A percentile compares a stretch with the other conserved stretches of the same genome.
Conservation (phyloP, 2,113 vertebrate genomes). For the Perognathus longimembris region DNA sequence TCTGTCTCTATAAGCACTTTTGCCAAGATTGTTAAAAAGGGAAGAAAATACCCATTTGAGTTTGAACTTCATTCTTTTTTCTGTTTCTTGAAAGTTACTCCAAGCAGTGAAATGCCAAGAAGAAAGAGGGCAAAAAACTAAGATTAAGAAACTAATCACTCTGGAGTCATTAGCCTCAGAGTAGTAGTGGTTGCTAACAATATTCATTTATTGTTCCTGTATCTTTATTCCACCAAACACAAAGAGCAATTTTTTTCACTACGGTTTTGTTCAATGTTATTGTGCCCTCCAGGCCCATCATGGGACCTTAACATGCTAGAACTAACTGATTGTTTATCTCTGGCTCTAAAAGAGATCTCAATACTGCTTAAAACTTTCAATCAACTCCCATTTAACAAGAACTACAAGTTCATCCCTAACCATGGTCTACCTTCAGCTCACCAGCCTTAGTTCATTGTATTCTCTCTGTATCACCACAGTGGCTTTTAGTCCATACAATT, state of each 20-base stretch:
- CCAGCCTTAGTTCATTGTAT: neutral
- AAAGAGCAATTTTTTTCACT: conserved; percentile 38
- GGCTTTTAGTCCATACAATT: neutral
- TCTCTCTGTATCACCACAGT: neutral
- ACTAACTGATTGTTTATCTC: neutral
- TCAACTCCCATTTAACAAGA: neutral
- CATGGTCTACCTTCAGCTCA: neutral
- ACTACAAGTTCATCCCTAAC: neutral
- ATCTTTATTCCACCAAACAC: neutral
- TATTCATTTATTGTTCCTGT: conserved; percentile 23
- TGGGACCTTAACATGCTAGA: neutral
- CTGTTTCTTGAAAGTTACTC: conserved; percentile 40
- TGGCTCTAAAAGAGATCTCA: neutral
- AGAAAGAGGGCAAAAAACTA: neutral
- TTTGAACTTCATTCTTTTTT: conserved; percentile 48
- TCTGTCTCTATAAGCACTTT: conserved; percentile 48
- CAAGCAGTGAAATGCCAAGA: conserved; percentile 32
- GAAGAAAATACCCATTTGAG: conserved; percentile 31
- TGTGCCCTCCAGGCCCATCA: neutral
- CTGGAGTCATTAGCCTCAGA: conserved; percentile 7
- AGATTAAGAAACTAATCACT: neutral
- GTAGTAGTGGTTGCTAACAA: neutral
- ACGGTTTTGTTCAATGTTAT: conserved; percentile 32
- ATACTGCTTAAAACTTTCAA: neutral
- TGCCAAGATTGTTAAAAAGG: conserved; percentile 33